Evolutionary conservation across 2,113 vertebrate genomes (phyloP).

Genomic region (Dunckerocampus dactyliophorus): DNA sequence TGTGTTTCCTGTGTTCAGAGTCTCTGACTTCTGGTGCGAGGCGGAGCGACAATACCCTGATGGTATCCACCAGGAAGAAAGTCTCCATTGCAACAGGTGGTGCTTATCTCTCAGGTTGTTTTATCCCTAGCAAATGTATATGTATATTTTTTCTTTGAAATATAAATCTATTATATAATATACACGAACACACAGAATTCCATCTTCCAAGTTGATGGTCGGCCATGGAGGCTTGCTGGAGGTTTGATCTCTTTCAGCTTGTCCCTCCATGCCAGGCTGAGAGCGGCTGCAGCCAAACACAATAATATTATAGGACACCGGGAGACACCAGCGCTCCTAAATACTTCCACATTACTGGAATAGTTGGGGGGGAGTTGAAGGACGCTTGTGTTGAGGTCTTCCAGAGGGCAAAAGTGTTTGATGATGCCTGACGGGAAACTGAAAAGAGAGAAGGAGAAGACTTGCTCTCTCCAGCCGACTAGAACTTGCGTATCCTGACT

Average conservation of each 20-base stretch:
- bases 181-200: no score
- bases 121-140: no score
- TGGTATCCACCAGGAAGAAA: no score
- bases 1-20: no score
- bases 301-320: constrained; percentile 60
- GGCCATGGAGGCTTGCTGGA: no score
- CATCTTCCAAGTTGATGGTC: no score
- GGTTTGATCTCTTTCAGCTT: constrained; percentile 9
- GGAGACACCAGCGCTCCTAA: constrained; percentile 48
- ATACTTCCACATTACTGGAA: constrained; percentile 66
- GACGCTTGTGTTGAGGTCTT: constrained; percentile 50
- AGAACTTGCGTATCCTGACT: neutral
- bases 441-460: constrained; percentile 23
- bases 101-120: no score
- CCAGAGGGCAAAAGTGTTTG: constrained; percentile 45
- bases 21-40: no score
- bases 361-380: constrained; percentile 41
- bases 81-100: neutral
- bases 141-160: no score
- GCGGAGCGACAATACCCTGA: no score
- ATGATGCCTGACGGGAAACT: constrained; percentile 40
- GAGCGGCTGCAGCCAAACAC: constrained; percentile 53
- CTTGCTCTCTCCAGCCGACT: neutral
- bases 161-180: no score
- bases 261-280: constrained; percentile 39